These are phyloP conservation scores for Margarornis squamiger DNA, from an alignment of 2,797 vertebrate genomes.

Conservation along the genomic window DNA sequence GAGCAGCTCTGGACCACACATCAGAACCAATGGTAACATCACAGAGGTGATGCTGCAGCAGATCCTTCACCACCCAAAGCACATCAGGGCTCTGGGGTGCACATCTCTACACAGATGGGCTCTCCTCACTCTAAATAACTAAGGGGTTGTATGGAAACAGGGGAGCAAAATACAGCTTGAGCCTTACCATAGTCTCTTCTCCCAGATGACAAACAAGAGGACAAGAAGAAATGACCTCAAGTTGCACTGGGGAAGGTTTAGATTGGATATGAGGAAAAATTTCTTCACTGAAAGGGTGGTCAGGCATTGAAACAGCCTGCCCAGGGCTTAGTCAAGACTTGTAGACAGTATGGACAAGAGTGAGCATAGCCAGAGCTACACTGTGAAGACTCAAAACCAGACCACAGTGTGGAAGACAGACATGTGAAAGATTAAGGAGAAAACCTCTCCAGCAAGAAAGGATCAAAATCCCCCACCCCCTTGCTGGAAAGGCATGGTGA, in stretches of 20 bases:
- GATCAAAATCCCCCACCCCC: neutral
- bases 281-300: neutral
- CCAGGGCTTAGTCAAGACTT: neutral
- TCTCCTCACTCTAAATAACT: neutral
- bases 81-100: neutral
- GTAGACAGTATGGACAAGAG: neutral
- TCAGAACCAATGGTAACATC: neutral
- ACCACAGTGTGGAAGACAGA: neutral
- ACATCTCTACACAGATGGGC: neutral
- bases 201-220: neutral
- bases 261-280: neutral
- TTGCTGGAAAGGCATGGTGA: neutral
- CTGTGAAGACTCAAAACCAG: neutral
- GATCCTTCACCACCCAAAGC: neutral
- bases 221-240: neutral
- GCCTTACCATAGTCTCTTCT: neutral
- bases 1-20: neutral
- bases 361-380: neutral
- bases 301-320: neutral
- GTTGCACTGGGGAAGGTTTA: neutral
- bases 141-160: neutral
- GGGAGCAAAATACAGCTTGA: neutral
- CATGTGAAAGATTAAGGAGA: neutral
- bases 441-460: neutral
- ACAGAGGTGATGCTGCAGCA: neutral